Evolutionary conservation across 2,888 invertebrate species (phyloP).

Genomic region (Drepanosiphum platanoidis): DNA sequence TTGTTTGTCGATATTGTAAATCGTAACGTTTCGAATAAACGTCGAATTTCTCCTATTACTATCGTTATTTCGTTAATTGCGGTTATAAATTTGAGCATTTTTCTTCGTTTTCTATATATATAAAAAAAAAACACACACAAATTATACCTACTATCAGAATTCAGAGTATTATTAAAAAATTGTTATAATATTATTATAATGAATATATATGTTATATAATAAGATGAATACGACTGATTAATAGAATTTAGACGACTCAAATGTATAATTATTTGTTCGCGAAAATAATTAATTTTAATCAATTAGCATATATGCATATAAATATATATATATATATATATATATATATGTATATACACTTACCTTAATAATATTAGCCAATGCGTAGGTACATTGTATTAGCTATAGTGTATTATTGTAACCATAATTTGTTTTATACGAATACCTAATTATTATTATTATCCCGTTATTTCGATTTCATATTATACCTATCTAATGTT

Average conservation of each 20-base stretch:
- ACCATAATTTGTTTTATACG: too few relatives aligned
- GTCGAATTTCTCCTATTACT: neutral
- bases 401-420: neutral
- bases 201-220: neutral
- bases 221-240: neutral
- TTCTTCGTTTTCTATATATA: neutral
- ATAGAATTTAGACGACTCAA: constrained; percentile 12
- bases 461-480: neutral
- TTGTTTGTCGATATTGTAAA: neutral
- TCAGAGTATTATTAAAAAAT: neutral
- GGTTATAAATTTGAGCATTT: neutral
- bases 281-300: neutral
- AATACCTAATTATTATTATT: constrained; percentile 1
- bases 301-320: neutral
- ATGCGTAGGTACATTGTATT: neutral
- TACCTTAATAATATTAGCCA: neutral
- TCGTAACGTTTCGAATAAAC: neutral
- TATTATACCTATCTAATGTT: neutral
- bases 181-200: neutral
- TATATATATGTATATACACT: too few relatives aligned
- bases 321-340: neutral
- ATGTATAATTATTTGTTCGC: neutral
- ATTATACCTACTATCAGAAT: neutral
- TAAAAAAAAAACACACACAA: neutral
- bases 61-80: neutral